Evolutionary conservation across 2,113 vertebrate genomes (phyloP).

Genomic region (Urocynchramus pylzowi): DNA sequence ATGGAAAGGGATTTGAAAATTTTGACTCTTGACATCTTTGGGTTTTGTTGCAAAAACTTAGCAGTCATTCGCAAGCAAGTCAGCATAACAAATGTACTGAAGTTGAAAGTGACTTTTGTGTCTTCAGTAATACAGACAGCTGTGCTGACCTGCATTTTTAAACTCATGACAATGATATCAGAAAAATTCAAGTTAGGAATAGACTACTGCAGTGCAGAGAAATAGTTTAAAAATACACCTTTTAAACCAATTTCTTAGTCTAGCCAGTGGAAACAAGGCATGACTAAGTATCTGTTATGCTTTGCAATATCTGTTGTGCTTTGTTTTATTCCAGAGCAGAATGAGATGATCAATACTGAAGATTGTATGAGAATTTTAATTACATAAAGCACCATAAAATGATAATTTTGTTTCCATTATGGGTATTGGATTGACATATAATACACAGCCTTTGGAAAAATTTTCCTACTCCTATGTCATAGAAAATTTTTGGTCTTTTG

Average conservation of each 20-base stretch:
- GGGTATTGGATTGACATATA: background rate
- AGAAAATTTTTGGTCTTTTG: background rate
- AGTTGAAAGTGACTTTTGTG: background rate
- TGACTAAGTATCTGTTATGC: background rate
- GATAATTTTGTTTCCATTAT: background rate
- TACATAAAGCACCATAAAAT: background rate
- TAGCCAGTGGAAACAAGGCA: background rate
- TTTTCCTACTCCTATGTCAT: background rate
- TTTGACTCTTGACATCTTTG: background rate
- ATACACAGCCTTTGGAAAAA: background rate
- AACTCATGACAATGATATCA: background rate
- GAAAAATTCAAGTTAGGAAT: background rate
- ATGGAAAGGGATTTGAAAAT: background rate
- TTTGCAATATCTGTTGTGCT: background rate
- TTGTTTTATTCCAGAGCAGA: background rate
- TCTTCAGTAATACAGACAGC: background rate
- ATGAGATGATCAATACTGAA: background rate
- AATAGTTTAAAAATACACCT: background rate
- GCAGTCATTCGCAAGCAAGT: background rate
- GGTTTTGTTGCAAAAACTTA: background rate
- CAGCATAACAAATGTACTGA: background rate
- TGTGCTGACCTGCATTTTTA: background rate
- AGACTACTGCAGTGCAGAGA: background rate
- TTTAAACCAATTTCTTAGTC: background rate
- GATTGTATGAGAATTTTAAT: background rate